Conservation (phyloP, 2,888 invertebrate species). For the Ischnura elegans region DNA sequence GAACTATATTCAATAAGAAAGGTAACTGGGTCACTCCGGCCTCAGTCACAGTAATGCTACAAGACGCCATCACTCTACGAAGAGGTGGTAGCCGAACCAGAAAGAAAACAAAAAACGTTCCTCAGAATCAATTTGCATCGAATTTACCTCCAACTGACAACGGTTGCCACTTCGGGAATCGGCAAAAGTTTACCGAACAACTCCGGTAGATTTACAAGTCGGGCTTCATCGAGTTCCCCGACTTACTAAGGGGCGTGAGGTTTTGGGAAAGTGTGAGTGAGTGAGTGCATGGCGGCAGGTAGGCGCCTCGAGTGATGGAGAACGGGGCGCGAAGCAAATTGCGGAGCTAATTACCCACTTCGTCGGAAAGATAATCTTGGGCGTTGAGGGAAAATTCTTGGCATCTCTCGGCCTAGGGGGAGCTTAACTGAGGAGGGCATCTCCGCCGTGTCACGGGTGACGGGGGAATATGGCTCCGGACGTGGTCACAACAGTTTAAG, state of each 20-base stretch:
- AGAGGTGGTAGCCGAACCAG: not conserved
- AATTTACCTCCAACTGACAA: not conserved
- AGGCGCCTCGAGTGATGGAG: not conserved
- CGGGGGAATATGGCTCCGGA: not conserved
- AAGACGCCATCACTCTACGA: too few relatives aligned
- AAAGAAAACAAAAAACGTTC: not conserved
- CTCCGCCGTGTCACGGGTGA: too few relatives aligned
- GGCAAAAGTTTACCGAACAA: not conserved
- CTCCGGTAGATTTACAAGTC: not conserved
- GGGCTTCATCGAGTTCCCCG: not conserved
- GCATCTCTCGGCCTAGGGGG: not conserved
- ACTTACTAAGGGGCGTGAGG: not conserved
- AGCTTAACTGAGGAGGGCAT: too few relatives aligned
- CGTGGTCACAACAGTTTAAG: not conserved
- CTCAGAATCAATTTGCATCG: not conserved
- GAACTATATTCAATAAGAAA: too few relatives aligned
- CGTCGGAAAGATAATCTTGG: not conserved
- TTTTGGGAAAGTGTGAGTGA: too few relatives aligned
- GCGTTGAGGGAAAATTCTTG: not conserved
- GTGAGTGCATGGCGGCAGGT: not conserved
- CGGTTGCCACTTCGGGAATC: not conserved
- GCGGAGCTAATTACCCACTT: slow-evolving; percentile 1
- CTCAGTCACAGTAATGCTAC: too few relatives aligned
- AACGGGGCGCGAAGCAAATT: not conserved
- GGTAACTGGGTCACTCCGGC: too few relatives aligned